Percentiles rank a stretch among this genome's conserved stretches.
These are phyloP conservation scores for Drosophila tsacasi DNA, from an alignment of 1,140 invertebrate species.

Conservation along the genomic window DNA sequence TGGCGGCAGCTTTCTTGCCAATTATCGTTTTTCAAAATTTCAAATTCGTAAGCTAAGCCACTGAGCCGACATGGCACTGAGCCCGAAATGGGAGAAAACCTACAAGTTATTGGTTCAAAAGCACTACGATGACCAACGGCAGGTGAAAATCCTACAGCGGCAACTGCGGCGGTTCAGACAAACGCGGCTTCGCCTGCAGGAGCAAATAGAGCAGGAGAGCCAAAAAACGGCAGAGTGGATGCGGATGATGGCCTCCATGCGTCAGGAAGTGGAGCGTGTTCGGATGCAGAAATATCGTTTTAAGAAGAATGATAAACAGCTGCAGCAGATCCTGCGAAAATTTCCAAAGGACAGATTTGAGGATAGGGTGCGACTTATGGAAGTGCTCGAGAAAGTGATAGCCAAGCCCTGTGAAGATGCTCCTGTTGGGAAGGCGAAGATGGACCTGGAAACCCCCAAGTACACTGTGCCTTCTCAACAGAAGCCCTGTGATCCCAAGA, in stretches of 20 bases:
- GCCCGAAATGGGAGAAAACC: conserved; percentile 19
- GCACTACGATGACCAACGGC: conserved; percentile 13
- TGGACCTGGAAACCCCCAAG: not conserved
- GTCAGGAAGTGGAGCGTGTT: not conserved
- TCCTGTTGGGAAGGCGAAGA: not conserved
- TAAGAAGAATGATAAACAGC: not conserved
- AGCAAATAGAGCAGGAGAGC: conserved; percentile 6
- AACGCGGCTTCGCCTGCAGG: not conserved
- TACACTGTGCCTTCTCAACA: conserved; percentile 4
- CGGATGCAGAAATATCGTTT: not conserved
- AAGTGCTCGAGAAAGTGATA: conserved; percentile 22
- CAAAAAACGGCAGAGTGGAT: not conserved
- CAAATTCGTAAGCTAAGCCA: not conserved
- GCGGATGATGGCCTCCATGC: not conserved
- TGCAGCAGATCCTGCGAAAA: not conserved
- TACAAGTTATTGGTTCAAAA: conserved; percentile 13
- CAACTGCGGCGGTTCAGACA: conserved; percentile 9
- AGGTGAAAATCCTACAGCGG: not conserved
- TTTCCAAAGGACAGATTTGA: conserved; percentile 15
- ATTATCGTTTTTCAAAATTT: conserved; percentile 14
- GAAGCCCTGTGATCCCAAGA: conserved; percentile 8
- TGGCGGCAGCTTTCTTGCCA: not conserved
- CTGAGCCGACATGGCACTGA: not conserved
- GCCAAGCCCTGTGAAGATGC: conserved; percentile 10
- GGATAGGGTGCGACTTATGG: conserved; percentile 44